Evolutionary conservation across 2,797 vertebrate species (phyloP).

Genomic region (Anabas testudineus): DNA sequence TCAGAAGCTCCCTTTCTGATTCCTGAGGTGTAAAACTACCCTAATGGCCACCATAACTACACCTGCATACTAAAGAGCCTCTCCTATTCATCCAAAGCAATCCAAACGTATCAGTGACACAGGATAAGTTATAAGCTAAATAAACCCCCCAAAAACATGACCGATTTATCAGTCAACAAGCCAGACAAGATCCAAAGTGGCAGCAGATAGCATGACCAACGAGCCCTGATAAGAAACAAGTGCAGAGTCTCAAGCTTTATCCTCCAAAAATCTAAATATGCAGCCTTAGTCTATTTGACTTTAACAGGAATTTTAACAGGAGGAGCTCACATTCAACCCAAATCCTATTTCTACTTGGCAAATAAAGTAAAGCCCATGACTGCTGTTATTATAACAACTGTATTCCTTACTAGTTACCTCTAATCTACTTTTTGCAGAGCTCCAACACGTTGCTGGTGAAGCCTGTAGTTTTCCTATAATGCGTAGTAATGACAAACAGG

Average conservation of each 20-base stretch:
- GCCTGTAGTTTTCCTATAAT: neutral
- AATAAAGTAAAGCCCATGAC: conserved; percentile 40
- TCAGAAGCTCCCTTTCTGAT: conserved; percentile 63
- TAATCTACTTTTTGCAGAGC: conserved; percentile 1
- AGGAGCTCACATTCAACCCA: conserved; percentile 8
- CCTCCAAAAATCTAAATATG: conserved; percentile 44
- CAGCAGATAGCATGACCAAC: conserved; percentile 45
- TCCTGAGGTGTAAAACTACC: conserved; percentile 67
- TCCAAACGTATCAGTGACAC: conserved; percentile 49
- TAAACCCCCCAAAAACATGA: conserved; percentile 52
- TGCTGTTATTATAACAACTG: conserved; percentile 6
- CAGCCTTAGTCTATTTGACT: conserved; percentile 20
- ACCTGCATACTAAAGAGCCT: conserved; percentile 70
- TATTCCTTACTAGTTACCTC: neutral
- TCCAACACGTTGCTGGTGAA: neutral
- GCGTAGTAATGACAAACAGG: neutral
- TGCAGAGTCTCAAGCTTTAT: conserved; percentile 38
- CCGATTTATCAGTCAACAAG: conserved; percentile 61
- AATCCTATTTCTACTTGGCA: conserved; percentile 21
- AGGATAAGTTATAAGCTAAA: conserved; percentile 62
- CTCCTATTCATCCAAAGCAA: conserved; percentile 57
- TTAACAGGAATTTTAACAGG: conserved; percentile 30
- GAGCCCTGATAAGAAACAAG: conserved; percentile 43
- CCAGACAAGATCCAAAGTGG: conserved; percentile 49
- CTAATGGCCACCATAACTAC: conserved; percentile 63